Evolutionary conservation across 2,888 invertebrate genomes (phyloP).

Genomic region (Glyphotaelius pellucidus): DNA sequence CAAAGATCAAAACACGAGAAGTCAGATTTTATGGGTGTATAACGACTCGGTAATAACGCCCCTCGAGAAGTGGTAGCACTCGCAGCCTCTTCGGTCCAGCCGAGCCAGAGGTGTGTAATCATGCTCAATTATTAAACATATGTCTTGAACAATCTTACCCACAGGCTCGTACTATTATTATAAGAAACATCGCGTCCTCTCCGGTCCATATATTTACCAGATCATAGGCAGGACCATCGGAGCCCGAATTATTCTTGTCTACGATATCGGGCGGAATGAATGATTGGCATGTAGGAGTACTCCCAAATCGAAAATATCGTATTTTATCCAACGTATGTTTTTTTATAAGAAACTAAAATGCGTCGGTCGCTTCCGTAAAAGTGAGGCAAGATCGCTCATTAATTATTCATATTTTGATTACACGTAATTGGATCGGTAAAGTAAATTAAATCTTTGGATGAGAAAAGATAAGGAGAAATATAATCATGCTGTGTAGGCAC

Average conservation of each 20-base stretch:
- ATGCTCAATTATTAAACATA: constrained; percentile 61
- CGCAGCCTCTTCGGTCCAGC: background rate
- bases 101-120: constrained; percentile 56
- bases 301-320: constrained; percentile 49
- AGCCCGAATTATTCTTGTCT: constrained; percentile 53
- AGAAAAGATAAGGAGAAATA: constrained; percentile 54
- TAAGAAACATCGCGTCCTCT: constrained; percentile 15
- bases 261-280: constrained; percentile 59
- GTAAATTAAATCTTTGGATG: constrained; percentile 61
- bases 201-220: constrained; percentile 47
- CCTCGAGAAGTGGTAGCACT: constrained; percentile 32
- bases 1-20: constrained; percentile 56
- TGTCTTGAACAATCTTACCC: constrained; percentile 57
- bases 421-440: constrained; percentile 57
- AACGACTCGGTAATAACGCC: constrained; percentile 55
- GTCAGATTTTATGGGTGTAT: constrained; percentile 58
- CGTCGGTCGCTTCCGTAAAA: constrained; percentile 59
- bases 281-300: constrained; percentile 63
- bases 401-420: constrained; percentile 61
- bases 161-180: constrained; percentile 56
- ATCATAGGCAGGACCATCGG: constrained; percentile 54
- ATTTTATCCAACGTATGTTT: constrained; percentile 47
- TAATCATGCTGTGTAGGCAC: constrained; percentile 51
- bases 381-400: constrained; percentile 55
- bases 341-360: constrained; percentile 46